phyloP scores from a whole-genome alignment of 1,140 invertebrate species.

The Teleogryllus occipitalis region DNA sequence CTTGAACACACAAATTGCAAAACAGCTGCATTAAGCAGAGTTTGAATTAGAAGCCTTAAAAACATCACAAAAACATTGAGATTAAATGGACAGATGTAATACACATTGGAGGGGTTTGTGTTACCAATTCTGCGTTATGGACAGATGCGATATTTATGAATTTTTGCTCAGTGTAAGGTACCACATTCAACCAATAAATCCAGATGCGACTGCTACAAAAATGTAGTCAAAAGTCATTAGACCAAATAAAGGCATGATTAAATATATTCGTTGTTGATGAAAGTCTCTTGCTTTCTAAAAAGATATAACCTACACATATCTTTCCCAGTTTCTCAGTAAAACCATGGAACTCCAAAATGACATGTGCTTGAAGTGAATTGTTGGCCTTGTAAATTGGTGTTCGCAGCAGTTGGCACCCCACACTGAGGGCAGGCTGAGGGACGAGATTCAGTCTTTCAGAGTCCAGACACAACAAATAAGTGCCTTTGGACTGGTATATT shows the following conservation, averaged over 20 bases:
- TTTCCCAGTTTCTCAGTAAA: too few relatives aligned
- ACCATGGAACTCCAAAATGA: too few relatives aligned
- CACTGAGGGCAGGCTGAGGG: background rate
- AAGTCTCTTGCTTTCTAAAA: too few relatives aligned
- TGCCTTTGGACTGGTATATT: background rate
- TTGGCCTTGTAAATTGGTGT: too few relatives aligned
- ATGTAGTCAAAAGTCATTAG: background rate
- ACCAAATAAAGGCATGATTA: too few relatives aligned
- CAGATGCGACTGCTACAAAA: background rate
- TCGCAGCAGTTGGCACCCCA: background rate
- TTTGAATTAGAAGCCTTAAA: background rate
- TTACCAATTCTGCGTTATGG: background rate
- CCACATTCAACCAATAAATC: background rate
- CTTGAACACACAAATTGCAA: background rate
- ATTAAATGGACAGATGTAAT: slow-evolving; percentile 1
- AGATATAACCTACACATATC: too few relatives aligned
- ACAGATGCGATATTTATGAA: background rate
- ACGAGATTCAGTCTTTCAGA: background rate
- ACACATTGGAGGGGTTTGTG: background rate
- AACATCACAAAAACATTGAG: background rate
- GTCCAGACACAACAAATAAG: background rate
- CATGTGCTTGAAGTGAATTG: too few relatives aligned
- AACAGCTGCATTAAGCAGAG: background rate
- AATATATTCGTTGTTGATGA: too few relatives aligned
- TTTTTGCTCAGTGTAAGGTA: background rate